Evolutionary conservation across 2,113 vertebrate species (phyloP), one percentile per base, ranked within the genome.

Genomic region (Rattus norvegicus): DNA sequence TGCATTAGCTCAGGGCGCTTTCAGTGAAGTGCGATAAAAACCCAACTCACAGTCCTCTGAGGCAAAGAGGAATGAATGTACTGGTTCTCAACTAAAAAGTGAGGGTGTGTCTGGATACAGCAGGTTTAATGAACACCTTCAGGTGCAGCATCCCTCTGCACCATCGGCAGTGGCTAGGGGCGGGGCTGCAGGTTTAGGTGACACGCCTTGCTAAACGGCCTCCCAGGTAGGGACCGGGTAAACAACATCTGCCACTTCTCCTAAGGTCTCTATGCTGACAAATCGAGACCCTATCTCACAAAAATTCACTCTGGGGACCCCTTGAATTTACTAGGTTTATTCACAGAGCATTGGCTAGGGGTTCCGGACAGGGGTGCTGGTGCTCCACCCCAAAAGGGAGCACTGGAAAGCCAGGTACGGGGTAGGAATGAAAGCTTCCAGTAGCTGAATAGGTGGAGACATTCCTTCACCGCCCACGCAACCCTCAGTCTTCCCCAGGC

Each of bases 11-110:
- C 9, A 22, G 47, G 77, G 70, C 72, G 39, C 7, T 94, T 95
- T 88, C 36, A 13, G 10, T 88, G 88, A 84, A 33, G 30, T 90
- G n/a, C 83, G 43, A 95, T 52, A 93, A 84, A 94, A 39, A 90
- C 26, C 11, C 54, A 93, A 63, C 4, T 95, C 36, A 73, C 33
- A 17, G 77, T 69, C 47, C 19, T 88, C 88, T 59, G 56, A 72
- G 30, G 43, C 49, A 80, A 94, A 80, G 1, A 17, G 20, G 19
- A 83, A 69, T 30, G 7, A 20, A 73, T 43, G 43, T 3, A 43
- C 39, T 56, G 5, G 0, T 80, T 95, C 67, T 88, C 49, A 77
- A 84, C 2, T 84, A 39, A 84, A 79, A 92, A 76, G 24, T 49
- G 33, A 43, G 87, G 22, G n/a, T 39, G 19, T 30, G 36, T 22